Evolutionary conservation across 1,140 invertebrate species (phyloP), one percentile per base, ranked within the genome.

Genomic region (Sycophila sp.): DNA sequence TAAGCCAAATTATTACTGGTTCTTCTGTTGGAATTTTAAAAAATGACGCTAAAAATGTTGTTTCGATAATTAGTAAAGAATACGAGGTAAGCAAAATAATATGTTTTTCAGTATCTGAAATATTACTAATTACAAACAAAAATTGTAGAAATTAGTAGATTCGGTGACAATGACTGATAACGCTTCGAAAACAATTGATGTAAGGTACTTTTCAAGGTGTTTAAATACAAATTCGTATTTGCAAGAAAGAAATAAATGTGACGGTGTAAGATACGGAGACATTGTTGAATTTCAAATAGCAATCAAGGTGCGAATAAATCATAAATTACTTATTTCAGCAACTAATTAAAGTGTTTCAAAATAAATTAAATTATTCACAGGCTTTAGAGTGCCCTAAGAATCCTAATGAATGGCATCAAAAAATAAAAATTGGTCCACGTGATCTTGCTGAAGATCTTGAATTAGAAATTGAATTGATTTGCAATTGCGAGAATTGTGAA

Each of bases 1-100:
- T 96, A 1, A 89, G 86, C 51, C 75, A 86, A 13, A 83, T 87
- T 38, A 90, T 91, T 74, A 89, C 88, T 78, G 91, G 88, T 71
- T 86, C 94, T n/a, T 89, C 89, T 4, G 88, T 89, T 34, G 92
- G 91, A 36, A 86, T 88, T 53, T 80, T 96, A 2, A 89, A 90
- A 2, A 87, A 89, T 47, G 90, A 94, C 78, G 94, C 93, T 1
- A 87, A 89, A 19, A 94, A 95, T 76, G 91, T 96, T 67, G 92
- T 94, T 0, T 82, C 89, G 19, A 86, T 94, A 28, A 90, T 96
- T 32, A 89, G 88, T 67, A 84, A 89, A 45, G 91, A 94, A 76
- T 95, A 95, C 76, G 80, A 92, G 80, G 92, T 93, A 86, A 60
- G 83, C 26, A 56, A 68, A 64, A 56, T 10, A 19, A 19, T 56